Base-by-base conservation (phyloP, 2,888 invertebrate genomes). In the Sphinx pinastri region DNA sequence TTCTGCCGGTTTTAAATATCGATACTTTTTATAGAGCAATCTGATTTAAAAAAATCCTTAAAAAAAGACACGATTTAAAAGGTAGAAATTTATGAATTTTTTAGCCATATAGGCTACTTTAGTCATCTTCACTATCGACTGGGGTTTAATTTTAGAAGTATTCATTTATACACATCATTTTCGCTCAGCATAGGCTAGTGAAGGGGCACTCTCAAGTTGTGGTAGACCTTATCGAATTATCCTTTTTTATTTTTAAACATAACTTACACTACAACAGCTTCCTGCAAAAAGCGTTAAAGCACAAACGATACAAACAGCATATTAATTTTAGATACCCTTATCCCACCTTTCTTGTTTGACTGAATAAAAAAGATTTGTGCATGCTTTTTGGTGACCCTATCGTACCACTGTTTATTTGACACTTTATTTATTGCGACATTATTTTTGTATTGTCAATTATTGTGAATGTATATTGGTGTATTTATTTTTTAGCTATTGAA, bases 401-500 rank as follows among this genome's bases (percentile, higher is more conserved):
- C 55, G 68, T 71, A 71, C 71, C 51, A 51, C 45, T 70, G 68
- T 70, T 70, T 74, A 59, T 68, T 72, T 74, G 73, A 70, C 67
- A 72, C 68, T 72, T 70, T 75, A 71, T 71, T 75, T 73, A 71
- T 74, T 78, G 77, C 74, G 75, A 75, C 75, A 74, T 79, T 75
- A 71, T 77, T 70, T 78, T 79, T 79, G 81, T 69, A 77, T 77
- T 75, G 75, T 72, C 52, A 52, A 71, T 73, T 76, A 82, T 81
- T 85, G 85, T 91, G 90, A 87, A 95, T 95, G 92, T 91, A 89
- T 90, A 93, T 92, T 91, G 90, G 87, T 94, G 87, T 92, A 90
- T 93, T 92, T 92, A 90, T 91, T 91, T 93, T 93, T 93, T 93
- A 93, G 92, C 92, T 92, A 80, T 92, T 94, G 92, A 92, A 93